A percentile compares a stretch with the other conserved stretches of the same genome.
Conservation (phyloP, 2,888 invertebrate genomes). For the Chalcis sispes region DNA sequence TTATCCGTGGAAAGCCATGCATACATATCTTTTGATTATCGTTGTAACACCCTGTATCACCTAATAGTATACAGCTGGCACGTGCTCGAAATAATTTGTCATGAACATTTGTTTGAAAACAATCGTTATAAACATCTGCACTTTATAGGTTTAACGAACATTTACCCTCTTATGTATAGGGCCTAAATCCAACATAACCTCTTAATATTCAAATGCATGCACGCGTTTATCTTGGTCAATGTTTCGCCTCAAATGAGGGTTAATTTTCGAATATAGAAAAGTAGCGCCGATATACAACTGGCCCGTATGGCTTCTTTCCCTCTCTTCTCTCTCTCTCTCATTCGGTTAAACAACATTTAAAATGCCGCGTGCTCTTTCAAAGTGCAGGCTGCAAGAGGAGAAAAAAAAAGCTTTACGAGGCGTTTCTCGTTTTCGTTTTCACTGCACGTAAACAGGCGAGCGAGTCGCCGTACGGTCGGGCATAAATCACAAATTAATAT, state of each 20-base stretch:
- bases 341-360: too few species aligned
- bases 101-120: slow-evolving; percentile 3
- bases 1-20: background rate
- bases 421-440: slow-evolving; percentile 46
- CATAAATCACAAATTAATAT: slow-evolving; percentile 54
- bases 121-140: background rate
- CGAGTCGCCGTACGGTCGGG: slow-evolving; percentile 21
- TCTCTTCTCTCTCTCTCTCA: background rate
- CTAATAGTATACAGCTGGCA: too few species aligned
- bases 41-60: background rate
- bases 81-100: slow-evolving; percentile 1
- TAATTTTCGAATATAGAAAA: too few species aligned
- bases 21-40: background rate
- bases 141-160: background rate
- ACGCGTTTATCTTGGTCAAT: slow-evolving; percentile 13
- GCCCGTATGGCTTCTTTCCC: slow-evolving; percentile 1
- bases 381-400: background rate
- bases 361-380: too few species aligned
- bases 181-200: background rate
- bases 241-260: background rate
- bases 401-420: slow-evolving; percentile 30
- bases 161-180: background rate
- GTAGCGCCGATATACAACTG: background rate
- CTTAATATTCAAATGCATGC: background rate
- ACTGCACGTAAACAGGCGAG: slow-evolving; percentile 27